These are phyloP conservation scores for Sphaeramia orbicularis DNA, from an alignment of 2,797 vertebrate genomes.

Conservation along the genomic window DNA sequence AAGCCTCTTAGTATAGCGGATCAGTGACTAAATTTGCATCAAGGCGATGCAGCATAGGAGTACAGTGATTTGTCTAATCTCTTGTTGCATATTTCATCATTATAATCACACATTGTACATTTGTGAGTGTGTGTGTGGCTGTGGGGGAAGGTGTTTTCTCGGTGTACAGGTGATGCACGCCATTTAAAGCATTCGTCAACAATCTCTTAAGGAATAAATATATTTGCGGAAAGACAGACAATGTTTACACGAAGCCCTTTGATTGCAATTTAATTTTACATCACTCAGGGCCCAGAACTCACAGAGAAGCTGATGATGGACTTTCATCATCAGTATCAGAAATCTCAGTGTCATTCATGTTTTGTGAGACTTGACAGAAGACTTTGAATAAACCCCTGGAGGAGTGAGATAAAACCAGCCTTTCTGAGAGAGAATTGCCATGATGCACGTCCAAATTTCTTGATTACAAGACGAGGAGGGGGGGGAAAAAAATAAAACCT, in stretches of 20 bases:
- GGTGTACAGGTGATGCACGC: constrained; percentile 67
- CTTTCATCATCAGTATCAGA: constrained; percentile 82
- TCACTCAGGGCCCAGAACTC: constrained; percentile 68
- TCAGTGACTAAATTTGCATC: constrained; percentile 87
- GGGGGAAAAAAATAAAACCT: constrained; percentile 61
- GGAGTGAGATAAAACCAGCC: constrained; percentile 77
- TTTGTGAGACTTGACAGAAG: constrained; percentile 81
- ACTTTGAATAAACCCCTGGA: constrained; percentile 84
- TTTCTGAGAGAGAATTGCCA: constrained; percentile 76
- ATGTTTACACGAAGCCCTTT: constrained; percentile 75
- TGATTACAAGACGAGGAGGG: constrained; percentile 80
- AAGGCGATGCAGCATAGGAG: constrained; percentile 79
- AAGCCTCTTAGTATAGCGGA: constrained; percentile 87
- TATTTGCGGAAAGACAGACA: constrained; percentile 54
- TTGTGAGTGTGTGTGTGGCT: constrained; percentile 9
- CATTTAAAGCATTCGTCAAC: constrained; percentile 56
- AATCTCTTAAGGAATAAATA: constrained; percentile 58
- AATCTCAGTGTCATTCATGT: constrained; percentile 81
- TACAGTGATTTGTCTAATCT: constrained; percentile 87
- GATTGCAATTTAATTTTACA: constrained; percentile 81
- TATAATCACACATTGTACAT: constrained; percentile 68
- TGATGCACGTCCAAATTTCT: constrained; percentile 86
- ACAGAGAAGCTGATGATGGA: constrained; percentile 71
- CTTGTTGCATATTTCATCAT: constrained; percentile 85
- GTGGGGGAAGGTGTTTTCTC: constrained; percentile 26